Evolutionary conservation across 2,113 vertebrate species (phyloP), one percentile per base, ranked within the genome.

Genomic region (Pardalotus punctatus): DNA sequence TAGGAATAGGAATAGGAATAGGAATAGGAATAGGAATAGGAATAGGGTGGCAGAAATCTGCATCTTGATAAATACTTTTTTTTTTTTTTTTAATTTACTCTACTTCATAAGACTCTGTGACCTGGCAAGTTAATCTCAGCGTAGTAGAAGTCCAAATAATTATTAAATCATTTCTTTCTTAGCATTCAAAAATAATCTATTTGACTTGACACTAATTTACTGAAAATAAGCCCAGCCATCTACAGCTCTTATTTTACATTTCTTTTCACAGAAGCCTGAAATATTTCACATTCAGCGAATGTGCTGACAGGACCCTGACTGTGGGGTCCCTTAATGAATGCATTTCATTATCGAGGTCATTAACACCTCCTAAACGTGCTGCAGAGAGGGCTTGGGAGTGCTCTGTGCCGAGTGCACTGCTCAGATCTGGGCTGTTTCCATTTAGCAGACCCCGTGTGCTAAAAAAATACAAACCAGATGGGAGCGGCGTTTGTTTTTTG

Each of bases 361-460:
- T 95, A 97, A 93, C 96, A 96, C 86, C 93, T 95, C 94, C 80
- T 57, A 23, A 94, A 92, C 33, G 50, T 73, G 90, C 90, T 93
- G 93, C 76, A 73, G 62, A 36, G 66, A 66, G 79, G 38, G 22
- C 43, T 56, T 1, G 11, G 14, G 60, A 56, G 62, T 27, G 70
- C 38, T 77, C 31, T 53, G 66, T 64, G 58, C 57, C 1, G 14
- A 83, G 50, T 5, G 25, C 42, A 10, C 50, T 47, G 35, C 91
- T 89, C 88, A 89, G 42, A 40, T 54, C 40, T 2, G 28, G 38
- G 81, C 92, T 96, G 95, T 60, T 96, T 88, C 93, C 79, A 90
- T 58, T 94, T 78, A 96, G 66, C 14, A 38, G 58, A 36, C 40
- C 33, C 85, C 48, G 69, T 4, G 82, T 17, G 51, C 86, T 79